These are phyloP conservation scores for Xanthostigma xanthostigma DNA, from an alignment of 2,888 invertebrate species.

Conservation along the genomic window DNA sequence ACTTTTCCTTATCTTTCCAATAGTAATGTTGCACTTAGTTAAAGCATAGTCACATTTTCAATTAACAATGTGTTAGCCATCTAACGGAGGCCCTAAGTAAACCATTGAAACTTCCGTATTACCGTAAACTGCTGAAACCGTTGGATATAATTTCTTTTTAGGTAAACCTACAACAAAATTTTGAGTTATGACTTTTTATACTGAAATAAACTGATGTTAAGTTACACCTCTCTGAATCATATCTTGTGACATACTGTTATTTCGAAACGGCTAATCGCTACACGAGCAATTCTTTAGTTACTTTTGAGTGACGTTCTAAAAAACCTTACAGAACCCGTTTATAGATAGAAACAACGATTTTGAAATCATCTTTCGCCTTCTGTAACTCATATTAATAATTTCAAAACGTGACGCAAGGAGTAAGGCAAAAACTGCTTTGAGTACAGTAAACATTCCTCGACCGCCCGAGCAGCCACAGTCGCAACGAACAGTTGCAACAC, in stretches of 20 bases:
- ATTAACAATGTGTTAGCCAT: conserved; percentile 53
- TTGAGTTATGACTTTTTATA: conserved; percentile 1
- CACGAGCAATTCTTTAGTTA: background rate
- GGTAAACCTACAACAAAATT: conserved; percentile 57
- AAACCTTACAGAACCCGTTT: background rate
- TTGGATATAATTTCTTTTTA: conserved; percentile 83
- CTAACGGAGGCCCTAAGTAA: conserved; percentile 89
- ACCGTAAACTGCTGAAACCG: conserved; percentile 96
- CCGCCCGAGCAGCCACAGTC: no score
- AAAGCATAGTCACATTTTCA: background rate
- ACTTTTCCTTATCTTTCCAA: background rate
- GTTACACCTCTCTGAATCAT: no score
- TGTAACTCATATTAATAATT: no score
- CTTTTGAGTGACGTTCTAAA: conserved; percentile 1
- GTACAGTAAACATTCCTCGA: no score
- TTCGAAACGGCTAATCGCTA: background rate
- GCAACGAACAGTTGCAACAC: no score
- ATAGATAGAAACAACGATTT: no score
- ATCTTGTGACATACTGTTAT: no score
- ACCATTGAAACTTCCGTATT: conserved; percentile 99
- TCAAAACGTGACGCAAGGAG: no score
- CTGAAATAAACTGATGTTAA: no score
- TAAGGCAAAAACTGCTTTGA: no score
- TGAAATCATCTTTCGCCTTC: no score
- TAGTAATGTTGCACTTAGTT: background rate